These are phyloP conservation scores for Ailuropoda melanoleuca DNA, from an alignment of 2,113 vertebrate species.

Conservation along the genomic window DNA sequence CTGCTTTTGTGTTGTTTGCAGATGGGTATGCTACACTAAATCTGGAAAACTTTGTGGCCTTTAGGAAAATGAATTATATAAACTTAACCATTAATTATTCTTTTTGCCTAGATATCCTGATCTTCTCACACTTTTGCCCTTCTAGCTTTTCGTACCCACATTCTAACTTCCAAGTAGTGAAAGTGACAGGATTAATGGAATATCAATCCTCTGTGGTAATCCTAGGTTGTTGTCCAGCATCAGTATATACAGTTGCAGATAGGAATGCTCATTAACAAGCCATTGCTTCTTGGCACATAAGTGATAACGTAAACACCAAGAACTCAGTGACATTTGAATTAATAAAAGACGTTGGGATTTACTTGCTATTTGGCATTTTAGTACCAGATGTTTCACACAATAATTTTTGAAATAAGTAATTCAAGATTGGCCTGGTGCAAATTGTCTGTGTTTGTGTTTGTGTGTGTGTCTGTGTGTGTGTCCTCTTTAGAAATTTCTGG, in stretches of 20 bases:
- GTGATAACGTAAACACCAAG: background rate
- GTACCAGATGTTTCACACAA: background rate
- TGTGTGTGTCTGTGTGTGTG: background rate
- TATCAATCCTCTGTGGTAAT: background rate
- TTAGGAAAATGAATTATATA: background rate
- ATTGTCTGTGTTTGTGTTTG: background rate
- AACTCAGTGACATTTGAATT: background rate
- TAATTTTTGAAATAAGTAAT: slow-evolving; percentile 21
- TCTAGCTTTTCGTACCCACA: background rate
- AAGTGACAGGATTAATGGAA: background rate
- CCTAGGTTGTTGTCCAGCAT: background rate
- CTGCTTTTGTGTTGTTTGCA: background rate
- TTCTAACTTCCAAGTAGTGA: background rate
- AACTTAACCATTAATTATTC: background rate
- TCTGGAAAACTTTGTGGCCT: slow-evolving; percentile 5
- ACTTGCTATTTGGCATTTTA: background rate
- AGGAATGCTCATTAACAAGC: background rate
- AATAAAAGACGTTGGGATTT: slow-evolving; percentile 11
- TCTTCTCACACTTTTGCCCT: background rate
- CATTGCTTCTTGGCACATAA: background rate
- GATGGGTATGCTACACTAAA: background rate
- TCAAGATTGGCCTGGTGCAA: background rate
- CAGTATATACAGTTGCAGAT: background rate
- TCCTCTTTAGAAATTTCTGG: background rate
- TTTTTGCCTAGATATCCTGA: background rate